Base-by-base conservation (phyloP, 1,140 invertebrate genomes). In the Scaptodrosophila lebanonensis region DNA sequence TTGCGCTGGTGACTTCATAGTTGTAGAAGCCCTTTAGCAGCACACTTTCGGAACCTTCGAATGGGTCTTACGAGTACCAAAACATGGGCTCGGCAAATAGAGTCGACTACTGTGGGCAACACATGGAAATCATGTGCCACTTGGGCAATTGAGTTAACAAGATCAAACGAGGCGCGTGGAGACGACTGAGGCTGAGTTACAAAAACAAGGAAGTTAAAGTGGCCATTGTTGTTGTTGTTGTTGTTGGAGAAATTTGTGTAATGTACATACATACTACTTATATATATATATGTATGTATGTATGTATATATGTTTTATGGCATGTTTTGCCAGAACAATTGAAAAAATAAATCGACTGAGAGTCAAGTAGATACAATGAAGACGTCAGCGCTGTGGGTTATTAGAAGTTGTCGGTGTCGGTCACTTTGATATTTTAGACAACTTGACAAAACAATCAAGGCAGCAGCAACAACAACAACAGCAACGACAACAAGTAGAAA, bases 341-440 rank as follows among this genome's bases (percentile, higher is more conserved):
- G 75, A 66, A 67, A 72, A 75, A 82, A 79, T 66, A 79, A 82
- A 79, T 79, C 67, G 75, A 65, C 50, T 70, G 65, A 82, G 70
- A 83, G 79, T 84, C 79, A 83, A 83, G 72, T 83, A 17, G 35
- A 66, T 51, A 83, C 79, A 83, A 83, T 84, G 79, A 83, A 83
- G 79, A 79, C 79, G 79, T 83, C 76, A 79, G 79, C 79, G 72
- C 79, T 84, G 79, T 79, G 79, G 79, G 79, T 67, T 83, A 84
- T 83, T 79, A 79, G 62, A 69, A 61, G 39, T 18, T 48, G 38
- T 51, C 47, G 54, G 51, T 71, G 73, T 62, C 61, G 54, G 30
- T 25, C 12, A 8, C 76, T 83, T 83, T 83, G 79, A 84, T 83
- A 83, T 82, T 53, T 63, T 57, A 83, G 79, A 83, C 79, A 83